These are phyloP conservation scores for Ephialtes manifestator DNA, from an alignment of 2,888 invertebrate genomes.

Conservation along the genomic window DNA sequence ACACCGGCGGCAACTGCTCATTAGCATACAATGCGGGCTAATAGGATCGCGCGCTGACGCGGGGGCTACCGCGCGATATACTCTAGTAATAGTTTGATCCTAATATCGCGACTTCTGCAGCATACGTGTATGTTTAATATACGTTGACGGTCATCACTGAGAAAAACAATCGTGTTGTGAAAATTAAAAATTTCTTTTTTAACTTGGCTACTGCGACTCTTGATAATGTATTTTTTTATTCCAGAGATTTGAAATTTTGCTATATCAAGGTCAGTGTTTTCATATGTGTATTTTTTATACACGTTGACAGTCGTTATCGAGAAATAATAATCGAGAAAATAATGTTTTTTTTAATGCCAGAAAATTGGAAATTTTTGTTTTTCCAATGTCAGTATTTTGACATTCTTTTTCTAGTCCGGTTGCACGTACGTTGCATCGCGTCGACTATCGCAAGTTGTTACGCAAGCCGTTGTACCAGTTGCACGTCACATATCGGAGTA, in stretches of 20 bases:
- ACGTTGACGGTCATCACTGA: neutral
- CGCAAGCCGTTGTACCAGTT: conserved; percentile 28
- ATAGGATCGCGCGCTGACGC: conserved; percentile 83
- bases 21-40: conserved; percentile 84
- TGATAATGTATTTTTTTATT: no score
- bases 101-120: conserved; percentile 19
- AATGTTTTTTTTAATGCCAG: neutral
- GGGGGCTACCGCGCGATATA: conserved; percentile 75
- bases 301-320: no score
- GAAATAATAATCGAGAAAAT: no score
- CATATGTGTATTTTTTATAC: no score
- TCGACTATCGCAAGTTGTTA: conserved; percentile 26
- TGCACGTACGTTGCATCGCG: conserved; percentile 14
- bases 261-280: no score
- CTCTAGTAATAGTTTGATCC: conserved; percentile 63
- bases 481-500: conserved; percentile 22
- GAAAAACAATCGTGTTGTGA: neutral
- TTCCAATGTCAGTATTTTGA: neutral
- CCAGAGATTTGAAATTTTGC: no score
- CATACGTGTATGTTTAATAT: neutral
- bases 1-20: conserved; percentile 81
- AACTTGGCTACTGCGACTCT: no score
- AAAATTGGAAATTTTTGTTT: neutral
- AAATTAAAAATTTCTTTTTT: neutral
- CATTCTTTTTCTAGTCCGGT: neutral